phyloP scores from a whole-genome alignment of 2,113 vertebrate species.

The Gavia stellata region DNA sequence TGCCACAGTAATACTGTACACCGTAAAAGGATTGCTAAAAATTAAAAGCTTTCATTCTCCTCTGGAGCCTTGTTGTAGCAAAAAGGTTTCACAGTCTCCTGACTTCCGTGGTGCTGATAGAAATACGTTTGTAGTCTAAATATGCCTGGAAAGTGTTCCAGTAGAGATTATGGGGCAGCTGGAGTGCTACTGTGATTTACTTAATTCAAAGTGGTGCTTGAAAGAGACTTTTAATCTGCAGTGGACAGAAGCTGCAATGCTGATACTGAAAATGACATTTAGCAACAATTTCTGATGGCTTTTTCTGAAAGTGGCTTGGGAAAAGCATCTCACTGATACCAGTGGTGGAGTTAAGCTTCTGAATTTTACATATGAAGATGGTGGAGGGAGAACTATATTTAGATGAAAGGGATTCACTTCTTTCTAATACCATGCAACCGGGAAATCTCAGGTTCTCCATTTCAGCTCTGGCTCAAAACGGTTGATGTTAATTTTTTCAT shows the following conservation, averaged over 20 bases:
- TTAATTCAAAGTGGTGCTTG: conserved; percentile 55
- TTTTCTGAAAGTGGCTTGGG: conserved; percentile 25
- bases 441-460: background rate
- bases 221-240: conserved; percentile 37
- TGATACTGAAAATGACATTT: conserved; percentile 46
- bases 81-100: conserved; percentile 24
- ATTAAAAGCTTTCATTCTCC: conserved; percentile 19
- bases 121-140: conserved; percentile 41
- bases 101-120: conserved; percentile 18
- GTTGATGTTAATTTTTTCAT: background rate
- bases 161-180: conserved; percentile 30
- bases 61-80: background rate
- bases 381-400: conserved; percentile 19
- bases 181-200: conserved; percentile 4
- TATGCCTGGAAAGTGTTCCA: conserved; percentile 1
- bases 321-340: conserved; percentile 16
- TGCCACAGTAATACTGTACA: background rate
- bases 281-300: conserved; percentile 44
- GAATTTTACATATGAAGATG: conserved; percentile 33
- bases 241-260: conserved; percentile 39
- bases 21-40: conserved; percentile 25
- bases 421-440: background rate
- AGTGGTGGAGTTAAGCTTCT: background rate
- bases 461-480: background rate
- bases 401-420: conserved; percentile 25